Evolutionary conservation across 2,888 invertebrate genomes (phyloP).

Genomic region (Piscicola geometra): DNA sequence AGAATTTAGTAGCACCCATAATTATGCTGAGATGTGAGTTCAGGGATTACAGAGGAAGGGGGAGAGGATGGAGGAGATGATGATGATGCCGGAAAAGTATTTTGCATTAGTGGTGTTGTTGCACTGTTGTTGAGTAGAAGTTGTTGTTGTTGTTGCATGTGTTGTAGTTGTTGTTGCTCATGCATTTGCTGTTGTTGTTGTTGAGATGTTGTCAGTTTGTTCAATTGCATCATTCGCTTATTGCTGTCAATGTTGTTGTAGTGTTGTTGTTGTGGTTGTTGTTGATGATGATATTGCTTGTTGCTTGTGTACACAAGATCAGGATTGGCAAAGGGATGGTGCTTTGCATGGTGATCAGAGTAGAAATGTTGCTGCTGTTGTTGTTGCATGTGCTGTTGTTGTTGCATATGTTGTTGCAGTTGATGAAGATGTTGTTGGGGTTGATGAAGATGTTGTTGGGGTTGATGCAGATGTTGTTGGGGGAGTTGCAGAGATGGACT

Average conservation of each 20-base stretch:
- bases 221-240: background rate
- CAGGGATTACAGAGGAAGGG: no score
- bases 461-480: background rate
- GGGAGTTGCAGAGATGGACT: background rate
- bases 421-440: no score
- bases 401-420: no score
- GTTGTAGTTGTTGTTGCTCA: background rate
- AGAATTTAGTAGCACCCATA: background rate
- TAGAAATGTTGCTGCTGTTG: no score
- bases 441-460: no score
- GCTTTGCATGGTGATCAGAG: background rate
- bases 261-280: no score
- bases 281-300: no score
- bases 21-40: no score
- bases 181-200: background rate
- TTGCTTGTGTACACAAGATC: no score
- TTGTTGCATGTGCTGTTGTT: no score
- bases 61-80: no score
- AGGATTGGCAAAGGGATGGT: background rate
- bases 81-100: background rate
- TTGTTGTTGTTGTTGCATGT: constrained; percentile 5
- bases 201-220: constrained; percentile 2
- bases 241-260: background rate
- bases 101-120: background rate
- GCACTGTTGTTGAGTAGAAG: constrained; percentile 5